These are phyloP conservation scores for Andrena haemorrhoa DNA, from an alignment of 2,888 invertebrate genomes.

Conservation along the genomic window DNA sequence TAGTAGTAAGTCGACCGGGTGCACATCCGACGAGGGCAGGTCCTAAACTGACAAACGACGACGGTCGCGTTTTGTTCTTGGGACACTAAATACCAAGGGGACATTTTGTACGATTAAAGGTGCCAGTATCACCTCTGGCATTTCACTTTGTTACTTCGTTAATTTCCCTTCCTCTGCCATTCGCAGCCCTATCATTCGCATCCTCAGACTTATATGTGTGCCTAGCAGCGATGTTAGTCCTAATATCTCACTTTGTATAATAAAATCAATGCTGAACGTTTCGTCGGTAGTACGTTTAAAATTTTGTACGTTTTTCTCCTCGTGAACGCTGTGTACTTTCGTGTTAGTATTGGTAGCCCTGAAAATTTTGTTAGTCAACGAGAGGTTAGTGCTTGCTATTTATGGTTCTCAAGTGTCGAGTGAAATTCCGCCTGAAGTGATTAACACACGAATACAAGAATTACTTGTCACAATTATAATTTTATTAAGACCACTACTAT, in stretches of 20 bases:
- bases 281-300: slow-evolving; percentile 19
- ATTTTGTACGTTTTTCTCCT: slow-evolving; percentile 40
- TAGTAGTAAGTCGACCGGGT: slow-evolving; percentile 64
- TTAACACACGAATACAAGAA: background rate
- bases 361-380: slow-evolving; percentile 47
- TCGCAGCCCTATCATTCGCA: background rate
- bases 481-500: no score
- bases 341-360: slow-evolving; percentile 52
- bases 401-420: background rate
- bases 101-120: slow-evolving; percentile 41
- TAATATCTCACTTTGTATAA: slow-evolving; percentile 3
- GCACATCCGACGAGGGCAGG: slow-evolving; percentile 71
- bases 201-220: slow-evolving; percentile 6
- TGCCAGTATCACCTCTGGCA: slow-evolving; percentile 12
- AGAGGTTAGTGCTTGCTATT: background rate
- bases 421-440: slow-evolving; percentile 4
- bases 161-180: background rate
- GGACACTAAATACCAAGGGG: background rate
- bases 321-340: background rate
- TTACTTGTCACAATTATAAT: background rate
- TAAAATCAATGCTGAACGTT: slow-evolving; percentile 8
- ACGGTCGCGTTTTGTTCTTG: background rate
- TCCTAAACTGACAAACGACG: slow-evolving; percentile 44
- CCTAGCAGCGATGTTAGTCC: slow-evolving; percentile 30
- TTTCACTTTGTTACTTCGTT: background rate